Evolutionary conservation across 92 coral and sea anemone species (phyloP).

Genomic region (Bergia sp.): DNA sequence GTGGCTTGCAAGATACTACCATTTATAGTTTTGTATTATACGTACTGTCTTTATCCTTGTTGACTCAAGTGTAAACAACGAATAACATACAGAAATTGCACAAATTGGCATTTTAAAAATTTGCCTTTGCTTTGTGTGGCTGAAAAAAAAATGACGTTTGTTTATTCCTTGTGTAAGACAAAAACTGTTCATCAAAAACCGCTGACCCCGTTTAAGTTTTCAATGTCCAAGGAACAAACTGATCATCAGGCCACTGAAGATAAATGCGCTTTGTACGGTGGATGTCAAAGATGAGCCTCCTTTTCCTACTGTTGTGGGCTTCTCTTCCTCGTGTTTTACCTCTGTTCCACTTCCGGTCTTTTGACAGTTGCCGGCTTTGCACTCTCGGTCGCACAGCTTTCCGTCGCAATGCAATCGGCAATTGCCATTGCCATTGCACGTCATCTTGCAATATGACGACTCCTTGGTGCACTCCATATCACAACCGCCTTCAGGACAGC

Average conservation of each 20-base stretch:
- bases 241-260: not conserved
- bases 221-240: not conserved
- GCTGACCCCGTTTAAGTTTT: not conserved
- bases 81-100: no score
- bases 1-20: not conserved
- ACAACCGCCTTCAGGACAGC: conserved; percentile 23
- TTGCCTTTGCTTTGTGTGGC: no score
- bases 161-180: not conserved
- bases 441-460: conserved; percentile 22
- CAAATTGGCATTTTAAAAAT: not conserved
- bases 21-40: no score
- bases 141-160: no score
- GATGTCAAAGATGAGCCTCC: not conserved
- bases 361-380: conserved; percentile 12
- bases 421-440: not conserved
- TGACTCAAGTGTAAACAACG: not conserved
- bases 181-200: not conserved
- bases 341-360: conserved; percentile 14
- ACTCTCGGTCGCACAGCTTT: not conserved
- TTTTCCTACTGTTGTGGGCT: not conserved
- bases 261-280: not conserved
- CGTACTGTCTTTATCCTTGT: no score
- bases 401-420: conserved; percentile 34
- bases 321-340: not conserved
- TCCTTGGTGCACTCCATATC: conserved; percentile 10